phyloP scores from a whole-genome alignment of 2,113 vertebrate genomes.

The Hemichromis elongatus region DNA sequence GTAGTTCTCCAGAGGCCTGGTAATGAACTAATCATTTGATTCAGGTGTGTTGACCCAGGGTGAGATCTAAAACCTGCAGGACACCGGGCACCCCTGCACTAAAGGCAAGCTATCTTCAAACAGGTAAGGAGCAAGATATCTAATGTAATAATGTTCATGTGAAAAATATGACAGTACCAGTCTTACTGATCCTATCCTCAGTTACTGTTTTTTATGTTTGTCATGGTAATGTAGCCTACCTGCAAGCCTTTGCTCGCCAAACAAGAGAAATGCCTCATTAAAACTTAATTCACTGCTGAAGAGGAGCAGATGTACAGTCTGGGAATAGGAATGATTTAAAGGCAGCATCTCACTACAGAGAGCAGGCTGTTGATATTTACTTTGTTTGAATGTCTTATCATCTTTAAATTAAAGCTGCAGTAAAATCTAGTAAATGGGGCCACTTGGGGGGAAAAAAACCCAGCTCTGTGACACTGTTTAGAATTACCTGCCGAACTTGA shows the following conservation, averaged over 20 bases:
- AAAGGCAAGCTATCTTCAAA: not conserved
- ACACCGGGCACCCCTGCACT: no score
- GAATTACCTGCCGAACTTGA: not conserved
- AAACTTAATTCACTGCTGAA: not conserved
- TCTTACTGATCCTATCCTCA: not conserved
- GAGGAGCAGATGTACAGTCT: not conserved
- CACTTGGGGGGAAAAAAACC: no score
- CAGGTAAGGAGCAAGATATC: not conserved
- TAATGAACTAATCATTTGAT: no score
- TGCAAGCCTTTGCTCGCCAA: not conserved
- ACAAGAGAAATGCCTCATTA: not conserved
- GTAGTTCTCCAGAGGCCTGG: no score
- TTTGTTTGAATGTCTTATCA: not conserved
- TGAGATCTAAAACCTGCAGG: no score
- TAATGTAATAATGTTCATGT: not conserved
- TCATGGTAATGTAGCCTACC: not conserved
- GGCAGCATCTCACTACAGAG: not conserved
- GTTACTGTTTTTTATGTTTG: no score
- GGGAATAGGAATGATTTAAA: not conserved
- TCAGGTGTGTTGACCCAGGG: no score
- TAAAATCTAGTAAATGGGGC: no score
- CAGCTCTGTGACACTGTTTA: no score
- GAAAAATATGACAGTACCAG: accelerated
- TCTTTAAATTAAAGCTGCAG: no score
- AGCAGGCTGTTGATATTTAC: accelerated